Conservation (phyloP, 2,113 vertebrate species). For the Seriola quinqueradiata region DNA sequence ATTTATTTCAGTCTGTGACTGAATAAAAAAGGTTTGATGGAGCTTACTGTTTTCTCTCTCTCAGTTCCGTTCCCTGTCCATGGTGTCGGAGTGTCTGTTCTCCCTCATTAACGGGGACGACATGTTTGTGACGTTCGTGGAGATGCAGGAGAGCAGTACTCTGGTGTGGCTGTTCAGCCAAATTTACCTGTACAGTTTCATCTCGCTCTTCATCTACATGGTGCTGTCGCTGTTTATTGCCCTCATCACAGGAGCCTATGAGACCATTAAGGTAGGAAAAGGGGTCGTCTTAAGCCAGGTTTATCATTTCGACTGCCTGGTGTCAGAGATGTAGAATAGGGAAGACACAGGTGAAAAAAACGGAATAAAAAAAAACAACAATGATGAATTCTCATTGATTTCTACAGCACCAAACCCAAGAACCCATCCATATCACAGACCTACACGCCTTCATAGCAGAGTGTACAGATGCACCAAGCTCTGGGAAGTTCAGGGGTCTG, state of each 20-base stretch:
- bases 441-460: constrained; percentile 92
- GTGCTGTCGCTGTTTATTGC: constrained; percentile 98
- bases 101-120: constrained; percentile 87
- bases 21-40: too few relatives aligned
- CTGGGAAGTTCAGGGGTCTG: constrained; percentile 89
- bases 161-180: constrained; percentile 89
- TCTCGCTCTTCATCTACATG: constrained; percentile 99
- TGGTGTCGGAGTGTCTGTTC: constrained; percentile 96
- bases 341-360: neutral
- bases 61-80: constrained; percentile 93
- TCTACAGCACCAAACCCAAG: constrained; percentile 89
- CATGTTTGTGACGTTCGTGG: constrained; percentile 85
- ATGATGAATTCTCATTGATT: neutral
- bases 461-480: constrained; percentile 90
- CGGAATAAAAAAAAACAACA: neutral
- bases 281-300: too few relatives aligned
- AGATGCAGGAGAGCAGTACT: constrained; percentile 80
- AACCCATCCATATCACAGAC: constrained; percentile 85
- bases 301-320: neutral
- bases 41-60: neutral
- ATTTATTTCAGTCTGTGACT: neutral
- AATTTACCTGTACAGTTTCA: constrained; percentile 95
- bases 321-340: neutral
- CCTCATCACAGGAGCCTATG: constrained; percentile 96
- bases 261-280: constrained; percentile 93